Evolutionary conservation across 2,797 vertebrate genomes (phyloP).

Genomic region (Trachurus trachurus): DNA sequence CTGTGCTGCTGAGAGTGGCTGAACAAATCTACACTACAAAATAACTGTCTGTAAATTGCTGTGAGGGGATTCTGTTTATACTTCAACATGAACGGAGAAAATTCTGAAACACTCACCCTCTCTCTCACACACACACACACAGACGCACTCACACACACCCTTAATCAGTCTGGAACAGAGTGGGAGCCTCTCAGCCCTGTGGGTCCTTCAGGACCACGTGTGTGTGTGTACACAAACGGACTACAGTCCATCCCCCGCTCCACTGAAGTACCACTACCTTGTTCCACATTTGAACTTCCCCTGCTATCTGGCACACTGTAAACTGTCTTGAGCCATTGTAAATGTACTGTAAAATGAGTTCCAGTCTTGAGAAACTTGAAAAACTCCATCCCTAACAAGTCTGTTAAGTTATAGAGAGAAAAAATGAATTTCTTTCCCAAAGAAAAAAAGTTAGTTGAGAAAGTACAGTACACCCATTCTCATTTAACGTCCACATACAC

Average conservation of each 20-base stretch:
- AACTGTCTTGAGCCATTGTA: constrained; percentile 57
- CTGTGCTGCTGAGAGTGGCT: constrained; percentile 39
- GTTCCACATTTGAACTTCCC: constrained; percentile 69
- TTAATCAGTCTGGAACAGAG: constrained; percentile 72
- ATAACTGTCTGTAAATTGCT: constrained; percentile 47
- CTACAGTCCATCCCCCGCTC: constrained; percentile 69
- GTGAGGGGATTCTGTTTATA: constrained; percentile 64
- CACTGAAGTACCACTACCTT: constrained; percentile 73
- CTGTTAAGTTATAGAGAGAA: constrained; percentile 37
- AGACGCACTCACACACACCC: constrained; percentile 29
- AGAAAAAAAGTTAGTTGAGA: constrained; percentile 12
- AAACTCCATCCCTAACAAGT: constrained; percentile 25
- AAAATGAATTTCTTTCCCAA: constrained; percentile 26
- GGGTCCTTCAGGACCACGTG: constrained; percentile 84
- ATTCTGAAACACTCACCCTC: constrained; percentile 27
- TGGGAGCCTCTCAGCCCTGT: constrained; percentile 80
- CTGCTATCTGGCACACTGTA: constrained; percentile 61
- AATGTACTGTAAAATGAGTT: constrained; percentile 68
- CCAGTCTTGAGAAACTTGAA: constrained; percentile 26
- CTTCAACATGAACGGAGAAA: constrained; percentile 52
- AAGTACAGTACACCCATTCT: background rate
- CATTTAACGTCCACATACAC: constrained; percentile 12
- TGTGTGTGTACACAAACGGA: constrained; percentile 74
- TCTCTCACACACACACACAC: constrained; percentile 4
- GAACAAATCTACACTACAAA: constrained; percentile 36